Evolutionary conservation across 1,140 invertebrate species (phyloP).

Genomic region (Achatina immaculata): DNA sequence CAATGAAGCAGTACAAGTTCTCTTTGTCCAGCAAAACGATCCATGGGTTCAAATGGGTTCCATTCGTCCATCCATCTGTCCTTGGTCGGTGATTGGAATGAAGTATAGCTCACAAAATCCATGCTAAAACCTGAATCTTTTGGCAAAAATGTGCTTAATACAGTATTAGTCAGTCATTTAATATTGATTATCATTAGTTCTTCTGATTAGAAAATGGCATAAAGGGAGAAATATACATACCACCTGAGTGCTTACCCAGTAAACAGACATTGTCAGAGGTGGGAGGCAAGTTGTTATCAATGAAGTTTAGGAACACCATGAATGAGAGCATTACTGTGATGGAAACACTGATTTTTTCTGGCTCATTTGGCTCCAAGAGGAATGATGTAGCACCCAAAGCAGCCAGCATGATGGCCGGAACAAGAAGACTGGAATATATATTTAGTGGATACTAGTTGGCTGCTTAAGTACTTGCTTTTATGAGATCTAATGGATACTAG

Average conservation of each 20-base stretch:
- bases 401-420: constrained; percentile 7
- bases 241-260: neutral
- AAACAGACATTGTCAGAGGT: neutral
- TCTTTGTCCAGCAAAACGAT: no score
- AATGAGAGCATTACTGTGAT: constrained; percentile 1
- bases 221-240: neutral
- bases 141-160: neutral
- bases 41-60: no score
- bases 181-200: neutral
- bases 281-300: neutral
- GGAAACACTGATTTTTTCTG: neutral
- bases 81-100: neutral
- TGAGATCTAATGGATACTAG: no score
- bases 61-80: neutral
- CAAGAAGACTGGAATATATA: neutral
- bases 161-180: neutral
- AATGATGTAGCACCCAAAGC: neutral
- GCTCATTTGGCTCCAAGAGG: neutral
- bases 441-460: no score
- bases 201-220: neutral
- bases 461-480: no score
- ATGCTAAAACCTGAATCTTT: neutral
- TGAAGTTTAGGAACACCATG: neutral
- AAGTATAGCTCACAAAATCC: neutral
- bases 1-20: no score